These are phyloP conservation scores for Acanthosepion pharaonis DNA, from an alignment of 2,888 invertebrate species.

Conservation along the genomic window DNA sequence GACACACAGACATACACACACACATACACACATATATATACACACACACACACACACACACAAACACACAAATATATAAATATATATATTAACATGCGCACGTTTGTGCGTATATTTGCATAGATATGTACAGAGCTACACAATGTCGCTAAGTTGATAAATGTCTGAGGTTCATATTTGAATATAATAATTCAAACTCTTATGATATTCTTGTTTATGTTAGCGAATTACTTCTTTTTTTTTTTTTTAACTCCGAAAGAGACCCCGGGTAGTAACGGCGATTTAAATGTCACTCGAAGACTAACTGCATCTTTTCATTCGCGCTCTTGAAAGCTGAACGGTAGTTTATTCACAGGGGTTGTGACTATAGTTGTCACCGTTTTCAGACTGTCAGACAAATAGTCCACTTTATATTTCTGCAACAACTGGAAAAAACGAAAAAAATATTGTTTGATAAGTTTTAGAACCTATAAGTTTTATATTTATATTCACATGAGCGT, in stretches of 20 bases:
- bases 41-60: slow-evolving; percentile 11
- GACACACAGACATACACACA: no score
- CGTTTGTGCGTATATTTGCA: neutral
- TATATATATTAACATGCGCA: slow-evolving; percentile 42
- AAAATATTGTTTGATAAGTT: neutral
- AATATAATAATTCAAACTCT: slow-evolving; percentile 38
- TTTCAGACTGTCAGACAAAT: slow-evolving; percentile 50
- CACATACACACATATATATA: neutral
- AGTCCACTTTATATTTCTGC: slow-evolving; percentile 54
- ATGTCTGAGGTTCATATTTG: neutral
- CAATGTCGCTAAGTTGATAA: neutral
- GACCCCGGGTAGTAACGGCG: no score
- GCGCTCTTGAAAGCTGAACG: slow-evolving; percentile 50
- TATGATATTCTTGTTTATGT: neutral
- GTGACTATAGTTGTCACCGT: slow-evolving; percentile 50
- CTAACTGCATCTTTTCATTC: slow-evolving; percentile 37
- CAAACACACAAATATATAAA: slow-evolving; percentile 42
- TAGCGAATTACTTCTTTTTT: neutral
- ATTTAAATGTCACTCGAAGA: neutral
- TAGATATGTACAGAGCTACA: slow-evolving; percentile 41
- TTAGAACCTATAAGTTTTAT: neutral
- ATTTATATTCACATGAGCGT: neutral
- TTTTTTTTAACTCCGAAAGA: neutral
- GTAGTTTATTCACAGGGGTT: slow-evolving; percentile 50
- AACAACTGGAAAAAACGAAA: slow-evolving; percentile 53